These are phyloP conservation scores for Jacana jacana DNA, from an alignment of 2,113 vertebrate genomes.

Conservation along the genomic window DNA sequence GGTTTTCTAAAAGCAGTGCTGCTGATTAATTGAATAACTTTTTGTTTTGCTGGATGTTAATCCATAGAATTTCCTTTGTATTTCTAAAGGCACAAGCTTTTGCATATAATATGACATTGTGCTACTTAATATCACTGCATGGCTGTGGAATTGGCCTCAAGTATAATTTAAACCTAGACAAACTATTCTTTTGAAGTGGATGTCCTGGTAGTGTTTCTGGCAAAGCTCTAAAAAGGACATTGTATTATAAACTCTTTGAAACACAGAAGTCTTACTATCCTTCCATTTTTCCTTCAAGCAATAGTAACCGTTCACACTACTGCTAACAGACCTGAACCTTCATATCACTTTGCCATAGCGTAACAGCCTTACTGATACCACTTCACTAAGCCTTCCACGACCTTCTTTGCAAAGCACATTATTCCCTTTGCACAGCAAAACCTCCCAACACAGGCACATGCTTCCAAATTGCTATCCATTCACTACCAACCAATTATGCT, in stretches of 20 bases:
- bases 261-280: neutral
- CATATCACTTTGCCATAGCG: neutral
- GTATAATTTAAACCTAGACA: neutral
- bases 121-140: neutral
- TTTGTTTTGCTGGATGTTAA: neutral
- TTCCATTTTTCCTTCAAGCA: neutral
- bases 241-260: neutral
- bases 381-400: neutral
- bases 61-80: neutral
- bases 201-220: neutral
- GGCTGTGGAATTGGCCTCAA: neutral
- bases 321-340: neutral
- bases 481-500: neutral
- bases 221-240: neutral
- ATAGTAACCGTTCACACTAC: neutral
- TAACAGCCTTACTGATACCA: fast-evolving
- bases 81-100: neutral
- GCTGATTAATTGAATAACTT: slow-evolving; percentile 4
- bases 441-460: fast-evolving
- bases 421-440: neutral
- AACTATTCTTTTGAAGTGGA: neutral
- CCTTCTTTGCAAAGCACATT: neutral
- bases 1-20: neutral
- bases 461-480: neutral
- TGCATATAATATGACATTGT: neutral